phyloP scores from a whole-genome alignment of 1,140 invertebrate species.

The Diploscapter pachys region DNA sequence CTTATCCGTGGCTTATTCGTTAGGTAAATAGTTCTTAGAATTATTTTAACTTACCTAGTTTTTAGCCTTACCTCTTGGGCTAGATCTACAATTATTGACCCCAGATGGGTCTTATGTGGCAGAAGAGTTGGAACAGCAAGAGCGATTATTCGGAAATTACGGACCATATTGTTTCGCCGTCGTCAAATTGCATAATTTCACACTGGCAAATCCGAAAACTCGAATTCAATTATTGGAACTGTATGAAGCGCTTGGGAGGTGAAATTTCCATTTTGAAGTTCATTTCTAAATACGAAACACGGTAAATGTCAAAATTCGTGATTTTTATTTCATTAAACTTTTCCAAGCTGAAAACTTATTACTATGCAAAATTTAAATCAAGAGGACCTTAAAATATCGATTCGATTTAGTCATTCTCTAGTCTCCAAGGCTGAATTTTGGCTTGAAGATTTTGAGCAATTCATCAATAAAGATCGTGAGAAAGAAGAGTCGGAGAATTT shows the following conservation, averaged over 20 bases:
- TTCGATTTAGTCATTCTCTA: too few relatives aligned
- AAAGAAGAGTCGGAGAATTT: constrained; percentile 38
- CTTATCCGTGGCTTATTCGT: constrained; percentile 30
- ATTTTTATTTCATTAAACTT: too few relatives aligned
- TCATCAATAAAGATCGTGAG: not conserved
- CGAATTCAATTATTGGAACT: constrained; percentile 35
- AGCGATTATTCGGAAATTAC: constrained; percentile 47
- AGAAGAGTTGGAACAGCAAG: constrained; percentile 44
- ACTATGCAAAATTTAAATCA: too few relatives aligned
- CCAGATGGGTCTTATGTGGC: constrained; percentile 51
- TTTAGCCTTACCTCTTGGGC: constrained; percentile 45
- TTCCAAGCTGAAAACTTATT: too few relatives aligned
- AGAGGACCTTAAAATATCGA: too few relatives aligned
- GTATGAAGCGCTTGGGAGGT: constrained; percentile 39
- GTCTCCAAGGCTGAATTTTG: constrained; percentile 47
- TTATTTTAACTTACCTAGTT: constrained; percentile 2
- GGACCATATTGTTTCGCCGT: constrained; percentile 49
- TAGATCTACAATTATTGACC: constrained; percentile 39
- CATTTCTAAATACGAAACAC: too few relatives aligned
- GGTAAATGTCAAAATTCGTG: too few relatives aligned
- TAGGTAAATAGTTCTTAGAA: not conserved
- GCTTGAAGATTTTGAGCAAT: constrained; percentile 45
- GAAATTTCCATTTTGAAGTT: not conserved
- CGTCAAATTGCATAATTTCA: constrained; percentile 36
- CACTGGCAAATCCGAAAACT: constrained; percentile 24